These are phyloP conservation scores for Myiagra hebetior DNA, from an alignment of 2,113 vertebrate species.

Conservation along the genomic window DNA sequence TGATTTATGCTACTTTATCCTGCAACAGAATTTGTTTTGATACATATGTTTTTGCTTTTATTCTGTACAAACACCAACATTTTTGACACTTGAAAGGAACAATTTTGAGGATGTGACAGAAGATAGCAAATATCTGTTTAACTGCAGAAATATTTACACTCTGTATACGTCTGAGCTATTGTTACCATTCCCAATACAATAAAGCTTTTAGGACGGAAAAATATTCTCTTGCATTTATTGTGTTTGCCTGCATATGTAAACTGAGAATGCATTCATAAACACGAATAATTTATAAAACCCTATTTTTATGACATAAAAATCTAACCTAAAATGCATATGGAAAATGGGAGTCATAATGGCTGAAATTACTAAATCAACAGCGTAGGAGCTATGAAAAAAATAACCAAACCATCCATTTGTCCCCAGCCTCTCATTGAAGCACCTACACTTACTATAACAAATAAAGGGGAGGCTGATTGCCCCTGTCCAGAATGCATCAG, in stretches of 20 bases:
- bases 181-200: constrained; percentile 22
- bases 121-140: constrained; percentile 65
- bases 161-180: constrained; percentile 49
- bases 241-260: not conserved
- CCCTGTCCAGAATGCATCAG: not conserved
- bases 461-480: not conserved
- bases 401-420: not conserved
- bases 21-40: constrained; percentile 71
- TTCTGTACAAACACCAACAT: constrained; percentile 61
- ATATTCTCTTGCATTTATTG: not conserved
- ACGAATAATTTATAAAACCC: not conserved
- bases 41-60: constrained; percentile 70
- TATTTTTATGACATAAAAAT: not conserved
- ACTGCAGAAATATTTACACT: constrained; percentile 59
- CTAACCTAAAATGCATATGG: not conserved
- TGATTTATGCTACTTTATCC: constrained; percentile 65
- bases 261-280: not conserved
- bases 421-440: not conserved
- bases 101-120: constrained; percentile 62
- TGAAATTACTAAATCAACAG: not conserved
- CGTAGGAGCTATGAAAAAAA: not conserved
- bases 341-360: not conserved
- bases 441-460: not conserved
- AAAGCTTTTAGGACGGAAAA: not conserved
- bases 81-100: constrained; percentile 70